Percentiles rank a stretch among this genome's conserved stretches.
phyloP scores from a whole-genome alignment of 2,888 invertebrate species.

The Tenthredo scrophulariae region DNA sequence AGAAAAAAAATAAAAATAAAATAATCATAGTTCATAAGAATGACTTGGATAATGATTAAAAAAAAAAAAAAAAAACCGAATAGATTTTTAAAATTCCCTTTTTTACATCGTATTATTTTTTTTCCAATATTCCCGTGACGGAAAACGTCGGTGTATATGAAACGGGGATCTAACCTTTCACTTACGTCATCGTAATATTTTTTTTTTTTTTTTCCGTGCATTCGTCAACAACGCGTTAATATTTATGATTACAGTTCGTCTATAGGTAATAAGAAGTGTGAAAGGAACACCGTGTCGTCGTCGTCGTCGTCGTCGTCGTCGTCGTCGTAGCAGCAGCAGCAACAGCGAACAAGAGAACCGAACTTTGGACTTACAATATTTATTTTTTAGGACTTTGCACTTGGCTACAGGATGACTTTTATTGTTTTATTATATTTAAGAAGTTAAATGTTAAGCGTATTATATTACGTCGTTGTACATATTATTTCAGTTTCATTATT shows the following conservation, averaged over 20 bases:
- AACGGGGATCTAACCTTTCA: neutral
- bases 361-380: constrained; percentile 22
- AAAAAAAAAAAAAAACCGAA: neutral
- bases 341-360: constrained; percentile 9
- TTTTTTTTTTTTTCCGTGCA: neutral
- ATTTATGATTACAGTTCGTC: neutral
- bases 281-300: neutral
- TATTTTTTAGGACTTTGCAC: constrained; percentile 29
- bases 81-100: neutral
- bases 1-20: neutral
- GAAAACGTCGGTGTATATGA: neutral
- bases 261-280: constrained; percentile 1
- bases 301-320: too few species aligned
- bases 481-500: neutral
- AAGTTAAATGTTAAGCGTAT: neutral
- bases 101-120: too few species aligned
- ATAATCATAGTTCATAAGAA: neutral
- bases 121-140: neutral
- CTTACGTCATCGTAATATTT: neutral
- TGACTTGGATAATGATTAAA: neutral
- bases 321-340: neutral
- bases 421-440: neutral
- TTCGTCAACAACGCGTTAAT: neutral
- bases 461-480: neutral
- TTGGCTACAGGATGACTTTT: neutral